Evolutionary conservation across 2,797 vertebrate genomes (phyloP).

Genomic region (Channallabes apus): DNA sequence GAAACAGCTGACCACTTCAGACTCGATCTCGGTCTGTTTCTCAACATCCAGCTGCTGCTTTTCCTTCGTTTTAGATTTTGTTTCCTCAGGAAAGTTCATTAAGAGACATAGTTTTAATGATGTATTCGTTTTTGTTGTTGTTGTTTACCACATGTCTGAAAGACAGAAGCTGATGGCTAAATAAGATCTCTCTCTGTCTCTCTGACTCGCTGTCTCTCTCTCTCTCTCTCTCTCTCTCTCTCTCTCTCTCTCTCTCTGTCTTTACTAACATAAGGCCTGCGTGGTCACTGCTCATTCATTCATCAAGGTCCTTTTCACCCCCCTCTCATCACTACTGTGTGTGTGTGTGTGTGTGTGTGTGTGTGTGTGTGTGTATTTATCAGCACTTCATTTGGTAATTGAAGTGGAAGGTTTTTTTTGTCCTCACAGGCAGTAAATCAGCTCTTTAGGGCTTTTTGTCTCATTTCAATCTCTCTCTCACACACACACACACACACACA

Average conservation of each 20-base stretch:
- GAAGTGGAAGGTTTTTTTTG: constrained; percentile 70
- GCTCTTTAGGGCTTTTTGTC: constrained; percentile 80
- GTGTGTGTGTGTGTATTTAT: constrained; percentile 75
- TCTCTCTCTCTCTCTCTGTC: neutral
- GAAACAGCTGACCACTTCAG: no score
- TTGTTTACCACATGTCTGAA: no score
- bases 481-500: no score
- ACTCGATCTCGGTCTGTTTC: no score
- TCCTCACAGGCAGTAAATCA: constrained; percentile 70
- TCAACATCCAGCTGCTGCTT: no score
- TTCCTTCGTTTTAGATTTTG: no score
- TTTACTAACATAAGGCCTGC: constrained; percentile 53
- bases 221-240: no score
- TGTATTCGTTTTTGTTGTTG: no score
- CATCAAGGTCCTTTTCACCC: constrained; percentile 61
- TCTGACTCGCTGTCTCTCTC: no score
- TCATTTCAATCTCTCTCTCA: constrained; percentile 71
- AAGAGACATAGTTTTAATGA: no score
- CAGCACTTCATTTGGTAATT: constrained; percentile 78
- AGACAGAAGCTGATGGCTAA: no score
- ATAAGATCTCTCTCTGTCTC: neutral
- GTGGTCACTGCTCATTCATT: constrained; percentile 57
- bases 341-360: constrained; percentile 69
- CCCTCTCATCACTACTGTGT: constrained; percentile 16
- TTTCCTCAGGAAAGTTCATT: no score